phyloP scores from a whole-genome alignment of 1,140 invertebrate species.

The Drosophila lacertosa region DNA sequence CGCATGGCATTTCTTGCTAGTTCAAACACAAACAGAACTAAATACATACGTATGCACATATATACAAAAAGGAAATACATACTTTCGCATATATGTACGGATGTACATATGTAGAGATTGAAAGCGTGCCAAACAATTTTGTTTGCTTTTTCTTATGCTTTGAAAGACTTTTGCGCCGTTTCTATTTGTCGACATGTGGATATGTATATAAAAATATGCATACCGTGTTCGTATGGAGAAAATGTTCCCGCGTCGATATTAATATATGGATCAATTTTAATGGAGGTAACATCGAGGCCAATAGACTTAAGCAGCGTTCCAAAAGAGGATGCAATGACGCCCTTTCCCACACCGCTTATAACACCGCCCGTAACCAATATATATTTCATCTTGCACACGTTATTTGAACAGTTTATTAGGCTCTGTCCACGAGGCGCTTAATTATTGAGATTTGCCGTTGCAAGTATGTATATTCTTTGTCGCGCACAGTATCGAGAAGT shows the following conservation, averaged over 20 bases:
- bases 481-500: not conserved
- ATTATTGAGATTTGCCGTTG: not conserved
- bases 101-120: slow-evolving; percentile 29
- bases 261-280: slow-evolving; percentile 99
- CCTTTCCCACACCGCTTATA: slow-evolving; percentile 99
- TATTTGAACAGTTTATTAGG: too few relatives aligned
- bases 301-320: slow-evolving; percentile 97
- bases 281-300: slow-evolving; percentile 96
- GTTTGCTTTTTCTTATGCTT: slow-evolving; percentile 2
- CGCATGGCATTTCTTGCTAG: too few relatives aligned
- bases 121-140: slow-evolving; percentile 55
- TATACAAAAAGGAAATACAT: not conserved
- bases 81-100: slow-evolving; percentile 8
- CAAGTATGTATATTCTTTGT: too few relatives aligned
- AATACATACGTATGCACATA: too few relatives aligned
- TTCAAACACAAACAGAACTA: too few relatives aligned
- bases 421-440: not conserved
- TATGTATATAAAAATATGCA: not conserved
- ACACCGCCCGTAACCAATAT: slow-evolving; percentile 99
- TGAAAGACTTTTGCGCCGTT: slow-evolving; percentile 35
- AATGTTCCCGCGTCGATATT: slow-evolving; percentile 99
- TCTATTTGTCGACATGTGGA: slow-evolving; percentile 1
- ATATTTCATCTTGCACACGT: slow-evolving; percentile 89
- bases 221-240: slow-evolving; percentile 99
- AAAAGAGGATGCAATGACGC: slow-evolving; percentile 97